Conservation (phyloP, 2,797 vertebrate genomes). For the Hyperoplus immaculatus region DNA sequence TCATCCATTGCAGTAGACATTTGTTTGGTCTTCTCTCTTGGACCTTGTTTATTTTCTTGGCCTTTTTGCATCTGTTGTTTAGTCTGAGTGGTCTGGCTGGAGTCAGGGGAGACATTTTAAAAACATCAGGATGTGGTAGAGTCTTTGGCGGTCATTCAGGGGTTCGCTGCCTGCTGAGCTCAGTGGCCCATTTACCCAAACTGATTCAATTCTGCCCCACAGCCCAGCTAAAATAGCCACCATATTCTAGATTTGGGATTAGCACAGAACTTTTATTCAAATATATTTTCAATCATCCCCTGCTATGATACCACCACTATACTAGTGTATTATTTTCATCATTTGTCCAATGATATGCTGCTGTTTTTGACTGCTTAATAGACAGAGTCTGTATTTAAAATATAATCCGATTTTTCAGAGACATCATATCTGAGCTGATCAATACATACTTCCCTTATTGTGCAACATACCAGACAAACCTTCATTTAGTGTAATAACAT, state of each 20-base stretch:
- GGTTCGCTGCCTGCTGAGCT: constrained; percentile 52
- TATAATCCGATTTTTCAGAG: background rate
- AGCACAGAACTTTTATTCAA: background rate
- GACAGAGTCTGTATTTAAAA: background rate
- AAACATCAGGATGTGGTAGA: constrained; percentile 59
- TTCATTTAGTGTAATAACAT: background rate
- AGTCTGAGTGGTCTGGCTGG: constrained; percentile 44
- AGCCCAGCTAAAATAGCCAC: constrained; percentile 1
- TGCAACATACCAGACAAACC: background rate
- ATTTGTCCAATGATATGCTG: background rate
- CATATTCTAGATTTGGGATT: background rate
- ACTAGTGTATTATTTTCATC: background rate
- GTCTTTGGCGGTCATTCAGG: constrained; percentile 45
- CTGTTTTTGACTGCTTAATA: background rate
- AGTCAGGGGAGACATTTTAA: constrained; percentile 51
- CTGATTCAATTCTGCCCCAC: constrained; percentile 32
- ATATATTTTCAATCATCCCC: background rate
- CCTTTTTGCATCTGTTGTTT: constrained; percentile 49
- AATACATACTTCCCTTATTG: background rate
- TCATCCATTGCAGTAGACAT: constrained; percentile 38
- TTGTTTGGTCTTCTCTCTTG: constrained; percentile 17
- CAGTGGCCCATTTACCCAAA: constrained; percentile 52
- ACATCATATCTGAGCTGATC: background rate
- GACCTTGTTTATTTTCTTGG: constrained; percentile 39
- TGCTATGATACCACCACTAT: background rate